Evolutionary conservation across 1,140 invertebrate genomes (phyloP), one percentile per base, ranked within the genome.

Genomic region (Papilio xuthus): DNA sequence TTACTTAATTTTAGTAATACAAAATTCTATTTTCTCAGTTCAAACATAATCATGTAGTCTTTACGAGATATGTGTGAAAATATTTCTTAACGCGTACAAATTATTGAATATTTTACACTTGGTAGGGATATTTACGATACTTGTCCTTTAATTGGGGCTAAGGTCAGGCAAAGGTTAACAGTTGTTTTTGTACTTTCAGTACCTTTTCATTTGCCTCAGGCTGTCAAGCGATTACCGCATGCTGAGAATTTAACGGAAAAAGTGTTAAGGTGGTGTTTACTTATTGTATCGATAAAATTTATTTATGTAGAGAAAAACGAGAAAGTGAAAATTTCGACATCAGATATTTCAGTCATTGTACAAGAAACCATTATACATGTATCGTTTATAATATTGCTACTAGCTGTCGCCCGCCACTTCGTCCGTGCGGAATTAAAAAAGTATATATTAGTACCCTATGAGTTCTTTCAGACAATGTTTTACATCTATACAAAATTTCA

Each of bases 141-240:
- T 67, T 67, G 60, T 32, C 60, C 12, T 67, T 67, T 28, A 67
- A 67, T 67, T 28, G 26, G 26, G 26, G 60, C 60, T 67, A 67
- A 67, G 60, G 60, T 67, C 60, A 67, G 12, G 2, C 10, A 67
- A 28, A 67, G 60, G 60, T 67, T 23, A 67, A 67, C 13, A 67
- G 23, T 67, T 28, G 60, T 67, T 67, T 67, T 67, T 28, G 60
- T 28, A 67, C 23, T 67, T 67, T 67, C 23, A 67, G 23, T 7
- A 60, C 23, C 6, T 32, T 67, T 67, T 37, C 7, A 37, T 37
- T 47, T 60, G 2, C 23, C 10, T 26, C 23, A 20, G 10, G 23
- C 56, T 60, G 56, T 18, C 26, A 60, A 60, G 26, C 3, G 23
- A 18, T 60, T 60, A 60, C 20, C 56, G 23, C 23, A 60, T 13